Percentiles rank a stretch among this genome's conserved stretches.
Conservation (phyloP, 1,140 invertebrate species). For the Drosophila ficusphila region DNA sequence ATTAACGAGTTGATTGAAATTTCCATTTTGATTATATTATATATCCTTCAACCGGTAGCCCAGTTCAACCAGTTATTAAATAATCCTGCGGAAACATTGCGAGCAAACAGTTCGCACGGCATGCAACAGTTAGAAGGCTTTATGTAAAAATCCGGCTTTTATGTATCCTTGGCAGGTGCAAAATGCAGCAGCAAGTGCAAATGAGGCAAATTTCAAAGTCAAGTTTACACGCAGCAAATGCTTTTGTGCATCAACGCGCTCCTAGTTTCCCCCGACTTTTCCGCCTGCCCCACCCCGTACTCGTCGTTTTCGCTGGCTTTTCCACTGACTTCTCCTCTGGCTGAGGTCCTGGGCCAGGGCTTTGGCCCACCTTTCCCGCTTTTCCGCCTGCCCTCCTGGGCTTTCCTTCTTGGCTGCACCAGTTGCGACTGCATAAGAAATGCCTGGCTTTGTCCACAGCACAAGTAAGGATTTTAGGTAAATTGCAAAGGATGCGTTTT, state of each 20-base stretch:
- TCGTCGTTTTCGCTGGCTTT: neutral
- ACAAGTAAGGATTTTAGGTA: constrained; percentile 1
- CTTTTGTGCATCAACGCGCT: constrained; percentile 65
- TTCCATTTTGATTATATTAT: constrained; percentile 28
- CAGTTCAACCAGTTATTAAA: constrained; percentile 46
- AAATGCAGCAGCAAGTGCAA: constrained; percentile 65
- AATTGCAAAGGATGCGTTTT: neutral
- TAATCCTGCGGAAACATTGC: neutral
- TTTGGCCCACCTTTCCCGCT: constrained; percentile 2
- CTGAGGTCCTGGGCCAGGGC: constrained; percentile 5
- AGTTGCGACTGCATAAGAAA: constrained; percentile 29
- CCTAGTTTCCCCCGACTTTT: neutral
- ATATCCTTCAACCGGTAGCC: too few relatives aligned
- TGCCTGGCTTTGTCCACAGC: constrained; percentile 13
- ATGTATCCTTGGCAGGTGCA: constrained; percentile 40
- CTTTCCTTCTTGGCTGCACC: constrained; percentile 18
- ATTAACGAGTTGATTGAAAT: constrained; percentile 69
- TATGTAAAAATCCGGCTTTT: constrained; percentile 19
- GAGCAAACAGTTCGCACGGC: neutral
- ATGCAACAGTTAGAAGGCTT: constrained; percentile 62
- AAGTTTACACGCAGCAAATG: constrained; percentile 80
- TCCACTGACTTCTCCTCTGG: neutral
- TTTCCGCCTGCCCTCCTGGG: neutral
- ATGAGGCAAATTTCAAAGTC: constrained; percentile 81
- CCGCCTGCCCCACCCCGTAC: neutral